Conservation (phyloP, 2,113 vertebrate genomes). For the Tupaia tana region DNA sequence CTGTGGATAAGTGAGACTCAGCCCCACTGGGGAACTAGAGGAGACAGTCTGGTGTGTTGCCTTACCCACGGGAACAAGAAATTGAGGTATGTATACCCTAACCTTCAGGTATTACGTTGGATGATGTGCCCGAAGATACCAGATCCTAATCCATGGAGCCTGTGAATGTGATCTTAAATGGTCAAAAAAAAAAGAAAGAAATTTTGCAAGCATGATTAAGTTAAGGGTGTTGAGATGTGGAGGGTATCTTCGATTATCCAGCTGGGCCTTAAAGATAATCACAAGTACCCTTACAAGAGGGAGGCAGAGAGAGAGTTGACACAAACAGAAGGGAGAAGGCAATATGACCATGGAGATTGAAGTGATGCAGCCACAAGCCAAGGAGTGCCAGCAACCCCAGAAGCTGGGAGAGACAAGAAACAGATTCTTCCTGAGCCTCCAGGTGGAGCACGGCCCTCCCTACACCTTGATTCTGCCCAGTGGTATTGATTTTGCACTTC, state of each 20-base stretch:
- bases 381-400: background rate
- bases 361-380: background rate
- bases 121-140: background rate
- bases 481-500: background rate
- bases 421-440: background rate
- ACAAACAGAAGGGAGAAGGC: background rate
- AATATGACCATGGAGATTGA: accelerated
- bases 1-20: background rate
- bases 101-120: accelerated
- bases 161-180: background rate
- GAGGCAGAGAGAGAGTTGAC: background rate
- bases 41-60: background rate
- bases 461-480: background rate
- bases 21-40: background rate
- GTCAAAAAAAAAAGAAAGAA: background rate
- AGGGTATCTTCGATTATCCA: background rate
- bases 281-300: background rate
- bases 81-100: background rate
- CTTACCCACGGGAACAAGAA: background rate
- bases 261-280: background rate
- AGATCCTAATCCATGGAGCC: background rate
- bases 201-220: background rate
- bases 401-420: background rate
- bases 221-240: background rate
- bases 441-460: accelerated